A percentile compares a stretch with the other conserved stretches of the same genome.
phyloP scores from a whole-genome alignment of 2,113 vertebrate species.

The Centrocercus urophasianus region DNA sequence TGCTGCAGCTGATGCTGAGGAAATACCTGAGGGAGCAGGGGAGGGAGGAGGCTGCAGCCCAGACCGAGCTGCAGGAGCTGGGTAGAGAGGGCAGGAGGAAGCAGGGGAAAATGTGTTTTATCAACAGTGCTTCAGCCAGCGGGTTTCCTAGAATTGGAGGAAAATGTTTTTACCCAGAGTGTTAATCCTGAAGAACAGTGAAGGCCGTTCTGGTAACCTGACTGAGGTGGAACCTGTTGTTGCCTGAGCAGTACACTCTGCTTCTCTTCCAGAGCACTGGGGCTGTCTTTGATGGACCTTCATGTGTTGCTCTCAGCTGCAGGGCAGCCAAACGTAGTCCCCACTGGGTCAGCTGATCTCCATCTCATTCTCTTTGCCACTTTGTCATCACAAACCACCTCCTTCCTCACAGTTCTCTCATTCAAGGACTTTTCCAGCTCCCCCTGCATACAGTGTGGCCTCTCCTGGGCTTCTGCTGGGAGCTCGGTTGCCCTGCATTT shows the following conservation, averaged over 20 bases:
- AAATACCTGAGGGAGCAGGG: neutral
- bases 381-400: neutral
- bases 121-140: neutral
- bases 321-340: neutral
- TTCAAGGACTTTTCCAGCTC: neutral
- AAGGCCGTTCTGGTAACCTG: neutral
- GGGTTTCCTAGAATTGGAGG: neutral
- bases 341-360: neutral
- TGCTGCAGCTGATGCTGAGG: conserved; percentile 42
- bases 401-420: neutral
- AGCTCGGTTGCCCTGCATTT: conserved; percentile 35
- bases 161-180: neutral
- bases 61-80: rapidly evolving
- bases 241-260: neutral
- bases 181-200: neutral
- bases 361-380: neutral
- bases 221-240: neutral
- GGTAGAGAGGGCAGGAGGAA: neutral
- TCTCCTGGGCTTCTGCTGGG: conserved; percentile 24
- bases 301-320: neutral
- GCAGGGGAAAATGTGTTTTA: neutral
- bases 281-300: neutral
- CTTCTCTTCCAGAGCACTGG: neutral
- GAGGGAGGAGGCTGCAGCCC: neutral
- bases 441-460: neutral